These are phyloP conservation scores for Sarcophilus harrisii DNA, from an alignment of 2,797 vertebrate genomes.

Conservation along the genomic window DNA sequence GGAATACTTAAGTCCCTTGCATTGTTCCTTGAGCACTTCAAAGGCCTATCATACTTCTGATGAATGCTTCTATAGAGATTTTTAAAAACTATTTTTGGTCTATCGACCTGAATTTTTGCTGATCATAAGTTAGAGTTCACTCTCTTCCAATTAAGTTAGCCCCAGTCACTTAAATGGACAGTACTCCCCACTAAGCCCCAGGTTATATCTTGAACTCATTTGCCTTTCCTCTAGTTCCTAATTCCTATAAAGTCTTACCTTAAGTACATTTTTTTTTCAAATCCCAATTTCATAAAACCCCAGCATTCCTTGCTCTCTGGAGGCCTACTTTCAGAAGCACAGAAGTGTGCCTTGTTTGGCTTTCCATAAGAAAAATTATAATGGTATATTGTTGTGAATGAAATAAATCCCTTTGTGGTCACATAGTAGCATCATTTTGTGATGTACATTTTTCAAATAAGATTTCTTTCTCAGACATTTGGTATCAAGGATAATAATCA, in stretches of 20 bases:
- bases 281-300: background rate
- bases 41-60: background rate
- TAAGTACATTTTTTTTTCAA: constrained; percentile 19
- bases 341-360: background rate
- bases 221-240: background rate
- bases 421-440: background rate
- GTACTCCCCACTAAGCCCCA: constrained; percentile 33
- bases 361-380: constrained; percentile 25
- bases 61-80: constrained; percentile 32
- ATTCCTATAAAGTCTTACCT: background rate
- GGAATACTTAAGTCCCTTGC: constrained; percentile 38
- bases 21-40: constrained; percentile 66
- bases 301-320: background rate
- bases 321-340: background rate
- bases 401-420: background rate
- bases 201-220: constrained; percentile 40
- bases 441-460: background rate
- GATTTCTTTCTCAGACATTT: background rate
- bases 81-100: constrained; percentile 1
- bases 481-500: constrained; percentile 18
- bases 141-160: constrained; percentile 40
- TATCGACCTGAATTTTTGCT: constrained; percentile 27
- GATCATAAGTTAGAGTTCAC: background rate
- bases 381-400: background rate
- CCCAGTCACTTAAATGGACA: constrained; percentile 3